These are phyloP conservation scores for Excalfactoria chinensis DNA, from an alignment of 2,113 vertebrate species.

Conservation along the genomic window DNA sequence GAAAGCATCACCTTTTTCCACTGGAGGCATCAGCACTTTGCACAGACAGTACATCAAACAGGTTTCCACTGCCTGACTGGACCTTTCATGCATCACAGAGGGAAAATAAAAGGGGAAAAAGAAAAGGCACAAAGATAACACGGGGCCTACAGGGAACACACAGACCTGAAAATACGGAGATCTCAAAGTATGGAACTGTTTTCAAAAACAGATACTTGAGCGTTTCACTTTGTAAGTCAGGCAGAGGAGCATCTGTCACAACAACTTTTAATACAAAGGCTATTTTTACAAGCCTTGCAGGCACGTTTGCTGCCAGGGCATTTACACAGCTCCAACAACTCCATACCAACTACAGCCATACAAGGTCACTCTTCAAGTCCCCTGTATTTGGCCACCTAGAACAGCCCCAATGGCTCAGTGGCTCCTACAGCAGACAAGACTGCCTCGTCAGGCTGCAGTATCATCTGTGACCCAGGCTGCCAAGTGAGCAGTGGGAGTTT, in stretches of 20 bases:
- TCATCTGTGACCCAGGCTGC: background rate
- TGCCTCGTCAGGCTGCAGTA: background rate
- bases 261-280: background rate
- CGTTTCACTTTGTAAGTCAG: background rate
- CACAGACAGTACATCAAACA: background rate
- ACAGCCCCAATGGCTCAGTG: background rate
- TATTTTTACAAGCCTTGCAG: background rate
- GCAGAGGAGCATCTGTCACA: background rate
- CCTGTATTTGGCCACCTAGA: background rate
- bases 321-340: background rate
- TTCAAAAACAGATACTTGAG: background rate
- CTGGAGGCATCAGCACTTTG: accelerated
- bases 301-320: background rate
- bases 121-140: background rate
- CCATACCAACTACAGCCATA: background rate
- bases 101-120: background rate
- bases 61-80: background rate
- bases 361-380: background rate
- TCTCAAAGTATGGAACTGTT: background rate
- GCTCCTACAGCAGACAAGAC: background rate
- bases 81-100: background rate
- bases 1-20: background rate
- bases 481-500: background rate
- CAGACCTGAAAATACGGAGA: background rate
- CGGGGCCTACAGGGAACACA: background rate